Conservation (phyloP, 2,113 vertebrate species). For the Crotalus viridis region DNA sequence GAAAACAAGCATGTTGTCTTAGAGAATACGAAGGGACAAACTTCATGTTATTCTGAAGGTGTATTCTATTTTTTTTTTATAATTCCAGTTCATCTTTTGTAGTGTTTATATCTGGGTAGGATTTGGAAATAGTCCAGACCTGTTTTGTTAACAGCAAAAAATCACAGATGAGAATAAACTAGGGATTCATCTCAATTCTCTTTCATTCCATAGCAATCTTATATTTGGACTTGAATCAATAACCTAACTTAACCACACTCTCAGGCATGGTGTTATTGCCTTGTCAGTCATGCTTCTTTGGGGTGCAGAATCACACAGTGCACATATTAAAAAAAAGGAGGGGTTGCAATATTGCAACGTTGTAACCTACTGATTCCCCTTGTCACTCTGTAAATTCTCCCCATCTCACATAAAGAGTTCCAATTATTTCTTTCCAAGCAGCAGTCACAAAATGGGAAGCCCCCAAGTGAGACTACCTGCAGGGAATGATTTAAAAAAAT, state of each 20-base stretch:
- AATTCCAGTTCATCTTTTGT: neutral
- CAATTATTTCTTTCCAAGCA: neutral
- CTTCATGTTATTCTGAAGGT: neutral
- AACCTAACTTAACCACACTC: neutral
- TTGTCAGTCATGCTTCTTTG: neutral
- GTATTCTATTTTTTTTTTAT: neutral
- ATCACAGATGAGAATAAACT: neutral
- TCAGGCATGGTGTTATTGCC: neutral
- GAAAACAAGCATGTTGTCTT: neutral
- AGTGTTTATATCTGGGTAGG: neutral
- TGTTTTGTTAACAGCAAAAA: neutral
- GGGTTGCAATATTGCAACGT: neutral
- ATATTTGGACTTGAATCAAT: neutral
- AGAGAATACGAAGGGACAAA: neutral
- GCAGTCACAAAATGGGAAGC: neutral
- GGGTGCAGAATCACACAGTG: neutral
- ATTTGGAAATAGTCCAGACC: neutral
- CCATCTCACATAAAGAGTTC: neutral
- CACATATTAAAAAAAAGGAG: neutral
- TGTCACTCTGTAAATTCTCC: neutral
- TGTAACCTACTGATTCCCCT: neutral
- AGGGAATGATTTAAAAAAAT: neutral
- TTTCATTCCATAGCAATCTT: neutral
- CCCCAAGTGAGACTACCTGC: neutral
- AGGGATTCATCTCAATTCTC: neutral